Base-by-base conservation (phyloP, 1,140 invertebrate genomes). In the Drosophila asahinai region DNA sequence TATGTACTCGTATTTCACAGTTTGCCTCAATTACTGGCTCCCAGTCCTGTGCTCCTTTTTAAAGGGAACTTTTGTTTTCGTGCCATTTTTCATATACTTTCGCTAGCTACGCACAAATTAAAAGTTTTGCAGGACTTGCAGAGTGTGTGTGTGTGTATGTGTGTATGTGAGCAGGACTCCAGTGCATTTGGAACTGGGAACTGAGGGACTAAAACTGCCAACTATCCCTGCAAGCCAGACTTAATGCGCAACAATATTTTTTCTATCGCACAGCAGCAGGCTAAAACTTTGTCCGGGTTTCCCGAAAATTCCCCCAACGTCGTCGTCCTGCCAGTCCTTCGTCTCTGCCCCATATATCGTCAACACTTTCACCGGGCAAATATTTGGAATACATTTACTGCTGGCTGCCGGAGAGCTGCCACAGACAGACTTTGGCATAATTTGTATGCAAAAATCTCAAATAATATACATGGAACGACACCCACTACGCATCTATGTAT, bases 381-480 rank as follows among this genome's bases (percentile, higher is more conserved):
- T 87, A 87, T 89, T 83, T 87, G 81, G 61, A 77, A 83, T 89
- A 83, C 65, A 80, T 83, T 83, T 61, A 33, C 42, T 49, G 11
- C 17, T 49, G 57, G 52, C 22, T 70, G 62, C 58, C 51, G 49
- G 54, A 43, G 51, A 43, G 51, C 51, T 54, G 52, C 52, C 52
- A 55, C 52, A 33, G 54, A 62, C 47, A 68, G 74, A 70, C 61
- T 78, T 80, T 83, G 68, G 76, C 77, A 89, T 81, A 87, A 87
- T 89, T 87, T 81, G 82, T 89, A 65, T 89, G 67, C 68, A 68
- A 77, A 81, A 89, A 72, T 89, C 82, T 72, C 66, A 81, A 89
- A 89, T 89, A 83, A 72, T 79, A 80, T 77, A 55, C 70, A 49
- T 52, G 70, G 57, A 12, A 70, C 58, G 60, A 51, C 71, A 66